Percentiles rank a stretch among this genome's conserved stretches.
Conservation (phyloP, 2,113 vertebrate genomes). For the Myiopsitta monachus region DNA sequence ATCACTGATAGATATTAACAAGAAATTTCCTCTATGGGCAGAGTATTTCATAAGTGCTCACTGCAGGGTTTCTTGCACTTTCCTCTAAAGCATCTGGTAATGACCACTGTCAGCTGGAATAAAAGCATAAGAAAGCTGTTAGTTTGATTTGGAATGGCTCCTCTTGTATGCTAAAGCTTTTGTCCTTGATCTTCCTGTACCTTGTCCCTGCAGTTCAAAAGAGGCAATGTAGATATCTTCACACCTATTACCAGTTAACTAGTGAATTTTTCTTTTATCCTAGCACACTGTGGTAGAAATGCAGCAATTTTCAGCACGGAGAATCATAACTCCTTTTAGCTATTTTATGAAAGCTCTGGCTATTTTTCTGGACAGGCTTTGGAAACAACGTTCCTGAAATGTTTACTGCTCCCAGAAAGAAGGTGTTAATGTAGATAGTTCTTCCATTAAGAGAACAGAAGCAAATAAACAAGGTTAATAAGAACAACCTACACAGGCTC, state of each 20-base stretch:
- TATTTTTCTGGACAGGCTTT: background rate
- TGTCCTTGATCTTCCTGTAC: background rate
- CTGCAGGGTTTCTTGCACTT: constrained; percentile 42
- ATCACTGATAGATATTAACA: constrained; percentile 49
- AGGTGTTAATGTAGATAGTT: background rate
- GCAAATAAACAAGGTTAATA: background rate
- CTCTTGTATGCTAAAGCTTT: background rate
- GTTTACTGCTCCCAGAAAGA: background rate
- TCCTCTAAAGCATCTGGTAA: constrained; percentile 36
- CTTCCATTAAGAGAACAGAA: background rate
- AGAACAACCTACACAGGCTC: background rate
- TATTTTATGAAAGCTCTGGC: background rate
- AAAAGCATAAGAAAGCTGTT: constrained; percentile 17
- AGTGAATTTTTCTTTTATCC: background rate
- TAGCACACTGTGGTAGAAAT: background rate
- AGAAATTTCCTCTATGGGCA: constrained; percentile 6
- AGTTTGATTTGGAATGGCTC: constrained; percentile 21
- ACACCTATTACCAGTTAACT: background rate
- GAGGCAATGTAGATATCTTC: background rate
- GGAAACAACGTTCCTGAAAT: background rate
- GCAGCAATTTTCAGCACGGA: background rate
- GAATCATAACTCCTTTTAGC: background rate
- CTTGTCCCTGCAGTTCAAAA: background rate
- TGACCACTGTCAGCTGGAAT: constrained; percentile 3
- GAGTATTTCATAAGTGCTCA: constrained; percentile 39